A percentile compares a stretch with the other conserved stretches of the same genome.
phyloP scores from a whole-genome alignment of 2,888 invertebrate genomes.

The Petrolisthes manimaculis region DNA sequence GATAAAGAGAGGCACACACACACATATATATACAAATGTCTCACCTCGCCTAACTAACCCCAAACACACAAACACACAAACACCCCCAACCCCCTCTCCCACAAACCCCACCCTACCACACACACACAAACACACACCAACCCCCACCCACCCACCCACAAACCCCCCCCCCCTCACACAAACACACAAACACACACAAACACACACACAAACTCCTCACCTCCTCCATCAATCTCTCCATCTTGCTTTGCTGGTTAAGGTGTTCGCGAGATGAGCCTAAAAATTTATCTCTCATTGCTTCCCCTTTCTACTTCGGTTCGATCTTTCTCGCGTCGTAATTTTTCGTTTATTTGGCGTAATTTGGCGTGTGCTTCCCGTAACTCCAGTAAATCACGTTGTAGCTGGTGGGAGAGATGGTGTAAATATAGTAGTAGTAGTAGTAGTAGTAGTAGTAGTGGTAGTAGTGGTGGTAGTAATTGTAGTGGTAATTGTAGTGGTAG shows the following conservation, averaged over 20 bases:
- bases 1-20: neutral
- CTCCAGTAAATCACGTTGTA: slow-evolving; percentile 90
- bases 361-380: slow-evolving; percentile 92
- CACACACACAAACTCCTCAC: neutral
- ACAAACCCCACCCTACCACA: neutral
- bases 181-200: neutral
- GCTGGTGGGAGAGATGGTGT: slow-evolving; percentile 70
- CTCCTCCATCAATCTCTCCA: slow-evolving; percentile 62
- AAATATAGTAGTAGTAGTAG: neutral
- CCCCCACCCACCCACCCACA: neutral
- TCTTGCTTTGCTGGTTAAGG: slow-evolving; percentile 62
- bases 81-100: neutral
- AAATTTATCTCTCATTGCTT: slow-evolving; percentile 65
- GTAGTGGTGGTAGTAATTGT: too few species aligned
- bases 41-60: neutral
- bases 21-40: neutral
- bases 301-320: slow-evolving; percentile 81
- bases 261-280: slow-evolving; percentile 60
- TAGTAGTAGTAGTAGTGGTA: neutral
- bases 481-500: neutral
- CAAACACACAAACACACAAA: neutral
- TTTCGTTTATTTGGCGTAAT: slow-evolving; percentile 89
- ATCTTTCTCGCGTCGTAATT: slow-evolving; percentile 88
- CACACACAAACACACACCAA: neutral
- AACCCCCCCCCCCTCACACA: neutral